Evolutionary conservation across 1,140 invertebrate genomes (phyloP), one percentile per base, ranked within the genome.

Genomic region (Myzus persicae): DNA sequence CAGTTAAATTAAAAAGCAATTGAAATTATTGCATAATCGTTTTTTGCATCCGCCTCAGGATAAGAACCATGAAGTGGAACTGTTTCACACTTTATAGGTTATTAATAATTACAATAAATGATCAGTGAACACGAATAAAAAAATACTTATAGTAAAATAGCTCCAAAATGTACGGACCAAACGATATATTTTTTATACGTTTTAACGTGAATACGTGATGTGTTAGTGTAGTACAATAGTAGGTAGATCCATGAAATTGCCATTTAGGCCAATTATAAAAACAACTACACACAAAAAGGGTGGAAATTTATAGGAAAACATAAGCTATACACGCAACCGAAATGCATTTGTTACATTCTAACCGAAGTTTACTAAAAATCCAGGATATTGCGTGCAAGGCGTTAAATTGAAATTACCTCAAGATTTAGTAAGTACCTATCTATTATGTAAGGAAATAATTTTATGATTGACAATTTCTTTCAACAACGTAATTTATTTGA

Each of bases 41-140:
- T 89, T 89, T n/a, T 89, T 36, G 48, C 88, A 54, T 89, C 46
- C 88, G 88, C 48, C 88, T 89, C 24, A 26, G 36, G n/a, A 54
- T 89, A 89, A 26, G 22, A 40, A 38, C 88, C 88, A 40, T 54
- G 46, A 89, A 89, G 88, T 89, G 46, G 88, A 38, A 89, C 88
- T 26, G 88, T 26, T 54, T 40, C 22, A 89, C 22, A 9, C 22
- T 89, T 24, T 84, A 84, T 38, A 89, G 87, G 38, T 89, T 48
- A 89, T 89, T 48, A 89, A 51, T 38, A 38, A 38, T 89, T 89
- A 51, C 44, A 51, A 51, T 51, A 89, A 89, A 89, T 38, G 51
- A 89, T 51, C 44, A 38, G 9, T 9, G 87, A 89, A 87, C 51
- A 89, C 22, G 46, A 36, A 85, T 44, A n/a, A 89, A 36, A 87